These are phyloP conservation scores for Colaptes auratus DNA, from an alignment of 2,113 vertebrate species.

Conservation along the genomic window DNA sequence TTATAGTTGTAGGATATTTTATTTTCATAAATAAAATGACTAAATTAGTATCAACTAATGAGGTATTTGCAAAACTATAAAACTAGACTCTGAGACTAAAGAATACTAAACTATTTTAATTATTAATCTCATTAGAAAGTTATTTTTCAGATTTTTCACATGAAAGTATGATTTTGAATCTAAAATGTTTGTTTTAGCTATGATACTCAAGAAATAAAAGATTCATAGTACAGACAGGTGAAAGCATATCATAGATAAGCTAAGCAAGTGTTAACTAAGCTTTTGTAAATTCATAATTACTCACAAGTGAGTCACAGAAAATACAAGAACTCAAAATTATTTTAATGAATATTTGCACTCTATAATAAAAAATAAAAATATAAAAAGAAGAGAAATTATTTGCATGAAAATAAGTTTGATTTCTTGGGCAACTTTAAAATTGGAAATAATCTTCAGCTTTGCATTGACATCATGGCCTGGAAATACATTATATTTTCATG, in stretches of 20 bases:
- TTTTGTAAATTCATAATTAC: background rate
- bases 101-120: background rate
- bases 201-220: background rate
- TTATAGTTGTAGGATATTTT: background rate
- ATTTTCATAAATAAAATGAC: background rate
- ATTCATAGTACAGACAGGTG: background rate
- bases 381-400: background rate
- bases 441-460: background rate
- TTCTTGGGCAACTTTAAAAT: background rate
- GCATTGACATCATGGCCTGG: background rate
- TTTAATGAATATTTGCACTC: background rate
- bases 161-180: background rate
- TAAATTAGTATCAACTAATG: background rate
- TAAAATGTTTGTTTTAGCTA: background rate
- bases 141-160: background rate
- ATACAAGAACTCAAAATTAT: background rate
- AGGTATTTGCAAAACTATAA: background rate
- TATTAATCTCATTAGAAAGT: background rate
- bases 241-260: background rate
- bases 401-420: background rate
- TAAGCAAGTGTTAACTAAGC: background rate
- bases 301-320: background rate
- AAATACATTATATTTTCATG: accelerated
- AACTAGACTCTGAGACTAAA: background rate
- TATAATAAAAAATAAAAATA: background rate